Base-by-base conservation (phyloP, 1,140 invertebrate species). In the Rhagoletis zephyria region DNA sequence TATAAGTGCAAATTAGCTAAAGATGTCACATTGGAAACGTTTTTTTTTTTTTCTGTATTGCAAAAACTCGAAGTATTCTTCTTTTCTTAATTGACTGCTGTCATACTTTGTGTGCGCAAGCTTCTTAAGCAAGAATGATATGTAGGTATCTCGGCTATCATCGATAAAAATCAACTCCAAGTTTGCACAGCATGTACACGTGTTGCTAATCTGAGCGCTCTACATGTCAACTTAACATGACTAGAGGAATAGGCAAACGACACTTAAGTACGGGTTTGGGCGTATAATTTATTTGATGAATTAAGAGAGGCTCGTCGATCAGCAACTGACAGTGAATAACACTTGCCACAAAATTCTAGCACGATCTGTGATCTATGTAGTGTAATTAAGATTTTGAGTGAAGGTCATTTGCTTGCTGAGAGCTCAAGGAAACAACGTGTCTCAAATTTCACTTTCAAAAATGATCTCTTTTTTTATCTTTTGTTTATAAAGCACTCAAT, bases 401-500 rank as follows among this genome's bases (percentile, higher is more conserved):
- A 74, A 74, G 67, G 67, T 74, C 67, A 48, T 48, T 40, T 40
- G 65, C 65, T n/a, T 40, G 67, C 45, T 12, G 40, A 30, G 30
- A 74, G 9, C 67, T 2, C 67, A 74, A 48, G 5, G 5, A 2
- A 74, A 10, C 1, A 74, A 74, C 67, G 42, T 48, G 67, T 48
- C 67, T 74, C 40, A 45, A 45, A 74, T 74, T 74, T 74, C 67
- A 74, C 67, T 74, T 74, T 45, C 67, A 74, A 74, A 74, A 14
- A 45, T 70, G 1, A 30, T 10, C 4, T 63, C 4, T 63, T 63
- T 63, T 63, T 12, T 63, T 63, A 14, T 45, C 14, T 70, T 42
- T 48, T 70, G 42, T 40, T 48, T 48, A 7, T 40, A 12, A 12
- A 10, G 19, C 65, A 67, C 30, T 42, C 40, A 42, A 67, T 40